Evolutionary conservation across 2,888 invertebrate species (phyloP), one percentile per base, ranked within the genome.

Genomic region (Lepas anatifera): DNA sequence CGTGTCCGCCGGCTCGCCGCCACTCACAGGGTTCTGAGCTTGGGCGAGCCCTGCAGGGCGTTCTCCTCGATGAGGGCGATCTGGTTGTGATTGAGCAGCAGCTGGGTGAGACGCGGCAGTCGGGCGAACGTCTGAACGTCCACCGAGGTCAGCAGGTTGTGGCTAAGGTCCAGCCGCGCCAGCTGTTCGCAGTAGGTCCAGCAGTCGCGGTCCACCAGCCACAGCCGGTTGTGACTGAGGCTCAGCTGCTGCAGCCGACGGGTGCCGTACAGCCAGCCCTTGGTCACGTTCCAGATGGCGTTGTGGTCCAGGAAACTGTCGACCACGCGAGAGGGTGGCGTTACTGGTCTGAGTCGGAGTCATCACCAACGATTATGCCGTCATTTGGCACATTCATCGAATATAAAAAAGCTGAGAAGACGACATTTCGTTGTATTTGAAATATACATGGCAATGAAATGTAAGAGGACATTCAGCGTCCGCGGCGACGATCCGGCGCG

Each of bases 221-320:
- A 82, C 74, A 96, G 89, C 67, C 85, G 83, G 81, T 96, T 96
- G 77, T 90, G 87, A 27, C 89, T 87, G 71, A 95, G 81, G 35
- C 89, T 89, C 74, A 96, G 81, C 76, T 87, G 87, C 74, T 85
- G 86, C 73, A 97, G 81, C 39, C 87, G 86, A 68, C 87, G 85
- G 72, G 95, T 82, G 68, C 93, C 94, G 81, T 92, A 95, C 75
- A 95, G 84, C 85, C 94, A 95, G 35, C 89, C 88, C 79, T 91
- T 92, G 58, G 88, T 87, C 70, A 96, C 86, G 67, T 84, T 85
- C 69, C 85, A 86, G 70, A 97, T 86, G 74, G 83, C 85, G 80
- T 96, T 96, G 78, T 87, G 86, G 80, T 95, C 95, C 77, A 96
- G 82, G 78, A 91, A 84, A 73, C 87, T 87, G 77, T 13, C 77